Base-by-base conservation (phyloP, 2,888 invertebrate species). In the Mallateleia sp. region DNA sequence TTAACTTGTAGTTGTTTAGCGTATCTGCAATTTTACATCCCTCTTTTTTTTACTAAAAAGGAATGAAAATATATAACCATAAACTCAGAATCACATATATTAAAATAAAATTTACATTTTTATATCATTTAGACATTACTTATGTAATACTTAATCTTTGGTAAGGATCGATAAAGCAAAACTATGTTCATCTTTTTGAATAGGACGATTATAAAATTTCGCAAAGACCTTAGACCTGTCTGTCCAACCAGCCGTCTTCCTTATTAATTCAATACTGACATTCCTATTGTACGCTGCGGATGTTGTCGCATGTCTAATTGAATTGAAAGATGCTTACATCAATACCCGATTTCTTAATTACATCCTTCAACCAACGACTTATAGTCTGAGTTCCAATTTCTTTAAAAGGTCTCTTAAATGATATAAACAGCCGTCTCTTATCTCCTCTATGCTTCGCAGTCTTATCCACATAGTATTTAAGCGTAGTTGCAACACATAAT, bases 171-270 rank as follows among this genome's bases (percentile, higher is more conserved):
- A 50, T 18, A 50, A 50, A 11, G 50, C 50, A 50, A 50, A 50
- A 50, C 50, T 50, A 2, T 50, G 11, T 18, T 14, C 14, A 7
- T 62, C 20, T 18, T 9, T 34, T 8, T n/a, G 34, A 20, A 72
- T n/a, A 14, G 56, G 71, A 2, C 32, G 25, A 42, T 75, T 32
- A 34, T 75, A 75, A 25, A 62, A 75, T 9, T 62, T 75, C 25
- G 62, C 52, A 45, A 62, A 75, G 6, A 42, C 54, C 24, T 62
- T 20, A 4, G 75, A 75, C 2, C 25, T 22, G 2, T 32, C 18
- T 2, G 64, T 75, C 75, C 64, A 75, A 1, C 42, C 64, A 28
- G 75, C 54, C 0, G 75, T 64, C 5, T 64, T 64, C 38, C 52
- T 75, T 5, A 75, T 75, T 1, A 52, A 3, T 11, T 62, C 62